These are phyloP conservation scores for Furnarius figulus DNA, from an alignment of 2,113 vertebrate species.

Conservation along the genomic window DNA sequence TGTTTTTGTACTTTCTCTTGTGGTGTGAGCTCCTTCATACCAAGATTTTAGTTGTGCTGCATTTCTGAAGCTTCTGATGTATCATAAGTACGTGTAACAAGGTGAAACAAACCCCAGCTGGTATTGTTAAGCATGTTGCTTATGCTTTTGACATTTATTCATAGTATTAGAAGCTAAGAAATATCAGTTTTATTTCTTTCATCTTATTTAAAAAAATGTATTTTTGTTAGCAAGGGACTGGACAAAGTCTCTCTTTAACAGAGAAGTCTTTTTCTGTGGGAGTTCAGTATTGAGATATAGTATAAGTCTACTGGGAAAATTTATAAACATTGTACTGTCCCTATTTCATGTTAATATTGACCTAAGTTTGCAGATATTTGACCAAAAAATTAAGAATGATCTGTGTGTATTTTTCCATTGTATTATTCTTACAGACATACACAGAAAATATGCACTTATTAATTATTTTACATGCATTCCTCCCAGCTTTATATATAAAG, in stretches of 20 bases:
- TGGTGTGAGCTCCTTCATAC: neutral
- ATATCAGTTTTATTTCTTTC: neutral
- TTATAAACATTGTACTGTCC: neutral
- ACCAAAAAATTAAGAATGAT: neutral
- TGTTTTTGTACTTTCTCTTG: neutral
- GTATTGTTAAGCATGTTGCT: neutral
- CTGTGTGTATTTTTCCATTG: neutral
- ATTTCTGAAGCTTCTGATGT: neutral
- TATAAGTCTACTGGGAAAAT: neutral
- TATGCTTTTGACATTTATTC: neutral
- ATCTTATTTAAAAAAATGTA: neutral
- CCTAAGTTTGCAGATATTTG: neutral
- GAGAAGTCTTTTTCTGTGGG: neutral
- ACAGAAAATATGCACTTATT: neutral
- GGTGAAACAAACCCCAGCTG: neutral
- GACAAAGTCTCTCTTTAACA: neutral
- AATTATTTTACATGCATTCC: neutral
- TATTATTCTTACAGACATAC: neutral
- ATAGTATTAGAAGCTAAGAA: neutral
- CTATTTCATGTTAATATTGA: neutral
- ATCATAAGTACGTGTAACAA: neutral
- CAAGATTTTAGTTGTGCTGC: neutral
- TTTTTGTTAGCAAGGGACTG: neutral
- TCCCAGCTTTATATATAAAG: neutral
- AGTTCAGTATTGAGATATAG: neutral